A percentile compares a stretch with the other conserved stretches of the same genome.
Conservation (phyloP, 1,140 invertebrate genomes). For the Drosophila obscura region DNA sequence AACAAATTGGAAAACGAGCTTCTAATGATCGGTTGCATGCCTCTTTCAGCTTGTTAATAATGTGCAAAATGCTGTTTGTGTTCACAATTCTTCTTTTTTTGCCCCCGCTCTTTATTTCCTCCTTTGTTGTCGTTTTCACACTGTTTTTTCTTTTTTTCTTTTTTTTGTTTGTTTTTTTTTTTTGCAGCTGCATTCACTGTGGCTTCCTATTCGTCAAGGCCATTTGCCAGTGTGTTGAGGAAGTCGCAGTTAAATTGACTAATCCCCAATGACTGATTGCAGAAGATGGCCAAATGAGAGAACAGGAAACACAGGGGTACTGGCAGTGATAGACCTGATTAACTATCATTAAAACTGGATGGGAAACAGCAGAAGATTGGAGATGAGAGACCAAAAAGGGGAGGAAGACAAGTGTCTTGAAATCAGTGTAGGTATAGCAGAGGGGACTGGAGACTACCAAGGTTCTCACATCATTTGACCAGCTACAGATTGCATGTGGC, state of each 20-base stretch:
- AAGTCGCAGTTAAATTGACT: constrained; percentile 44
- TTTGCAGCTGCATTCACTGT: constrained; percentile 17
- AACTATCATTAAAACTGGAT: too few relatives aligned
- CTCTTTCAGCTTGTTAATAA: constrained; percentile 66
- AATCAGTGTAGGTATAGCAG: background rate
- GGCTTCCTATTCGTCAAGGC: constrained; percentile 55
- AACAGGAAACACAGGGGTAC: too few relatives aligned
- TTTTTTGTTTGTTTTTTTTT: constrained; percentile 8
- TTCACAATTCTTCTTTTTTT: constrained; percentile 67
- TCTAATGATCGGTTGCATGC: constrained; percentile 77
- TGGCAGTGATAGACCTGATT: too few relatives aligned
- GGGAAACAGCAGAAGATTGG: too few relatives aligned
- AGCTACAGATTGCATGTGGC: too few relatives aligned
- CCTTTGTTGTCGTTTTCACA: constrained; percentile 48
- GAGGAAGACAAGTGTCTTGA: too few relatives aligned
- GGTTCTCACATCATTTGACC: too few relatives aligned
- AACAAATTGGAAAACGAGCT: constrained; percentile 77
- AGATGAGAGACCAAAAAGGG: too few relatives aligned
- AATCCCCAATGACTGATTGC: constrained; percentile 24
- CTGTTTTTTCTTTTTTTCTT: constrained; percentile 17
- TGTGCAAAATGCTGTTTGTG: constrained; percentile 78
- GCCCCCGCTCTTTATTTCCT: constrained; percentile 2
- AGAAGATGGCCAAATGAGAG: too few relatives aligned
- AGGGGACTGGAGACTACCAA: background rate
- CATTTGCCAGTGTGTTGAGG: constrained; percentile 37